A percentile compares a stretch with the other conserved stretches of the same genome.
These are phyloP conservation scores for Micromys minutus DNA, from an alignment of 2,113 vertebrate genomes.

Conservation along the genomic window DNA sequence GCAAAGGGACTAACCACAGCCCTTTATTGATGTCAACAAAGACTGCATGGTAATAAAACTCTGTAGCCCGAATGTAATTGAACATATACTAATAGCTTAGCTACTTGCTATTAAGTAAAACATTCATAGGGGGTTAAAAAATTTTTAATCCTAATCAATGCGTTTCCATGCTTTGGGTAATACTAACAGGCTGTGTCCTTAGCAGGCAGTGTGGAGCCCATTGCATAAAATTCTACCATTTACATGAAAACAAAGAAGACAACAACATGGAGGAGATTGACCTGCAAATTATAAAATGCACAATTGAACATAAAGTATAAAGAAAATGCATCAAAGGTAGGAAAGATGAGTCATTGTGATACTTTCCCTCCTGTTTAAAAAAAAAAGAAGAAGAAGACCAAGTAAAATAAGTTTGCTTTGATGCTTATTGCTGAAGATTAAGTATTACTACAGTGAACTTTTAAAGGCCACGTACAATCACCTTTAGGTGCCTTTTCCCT, in stretches of 20 bases:
- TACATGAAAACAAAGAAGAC: conserved; percentile 37
- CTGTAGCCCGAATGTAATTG: background rate
- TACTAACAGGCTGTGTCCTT: background rate
- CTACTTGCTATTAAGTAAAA: background rate
- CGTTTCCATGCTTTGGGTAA: background rate
- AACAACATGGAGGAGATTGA: background rate
- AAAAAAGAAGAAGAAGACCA: conserved; percentile 54
- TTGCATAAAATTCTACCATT: conserved; percentile 1
- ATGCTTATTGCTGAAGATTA: background rate
- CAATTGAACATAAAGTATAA: conserved; percentile 33
- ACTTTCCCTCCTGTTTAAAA: background rate
- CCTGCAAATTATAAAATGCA: conserved; percentile 43
- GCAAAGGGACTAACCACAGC: background rate
- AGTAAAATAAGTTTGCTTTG: conserved; percentile 39
- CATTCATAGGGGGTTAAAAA: background rate
- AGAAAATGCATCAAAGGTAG: conserved; percentile 7
- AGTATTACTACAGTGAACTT: background rate
- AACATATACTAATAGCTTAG: background rate
- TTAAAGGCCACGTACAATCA: conserved; percentile 21
- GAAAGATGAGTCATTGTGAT: background rate
- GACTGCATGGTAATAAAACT: conserved; percentile 15
- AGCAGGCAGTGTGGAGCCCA: background rate
- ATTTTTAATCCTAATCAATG: background rate
- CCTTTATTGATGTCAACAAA: conserved; percentile 41
- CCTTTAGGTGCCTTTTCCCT: background rate